Percentiles rank a stretch among this genome's conserved stretches.
These are phyloP conservation scores for Chrysemys picta DNA, from an alignment of 2,113 vertebrate species.

Conservation along the genomic window DNA sequence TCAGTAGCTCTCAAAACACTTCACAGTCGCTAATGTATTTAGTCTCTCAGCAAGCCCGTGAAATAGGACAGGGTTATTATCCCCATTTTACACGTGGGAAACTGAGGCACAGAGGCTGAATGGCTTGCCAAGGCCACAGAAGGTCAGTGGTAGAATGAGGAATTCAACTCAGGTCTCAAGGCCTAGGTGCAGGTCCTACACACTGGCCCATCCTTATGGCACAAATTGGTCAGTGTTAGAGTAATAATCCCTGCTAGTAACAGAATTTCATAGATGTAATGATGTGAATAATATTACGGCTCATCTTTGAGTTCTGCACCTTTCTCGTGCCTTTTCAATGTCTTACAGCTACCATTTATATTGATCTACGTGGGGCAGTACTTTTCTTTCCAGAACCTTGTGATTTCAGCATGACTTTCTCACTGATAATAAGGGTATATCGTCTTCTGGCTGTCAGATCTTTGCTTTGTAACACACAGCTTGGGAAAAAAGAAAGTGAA, in stretches of 20 bases:
- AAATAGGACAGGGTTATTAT: neutral
- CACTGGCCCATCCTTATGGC: neutral
- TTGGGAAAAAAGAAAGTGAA: neutral
- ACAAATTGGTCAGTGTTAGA: neutral
- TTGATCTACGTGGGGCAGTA: neutral
- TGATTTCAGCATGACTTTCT: rapidly evolving
- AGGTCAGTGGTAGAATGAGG: neutral
- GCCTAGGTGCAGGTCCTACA: neutral
- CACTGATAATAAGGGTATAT: neutral
- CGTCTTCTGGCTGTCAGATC: neutral
- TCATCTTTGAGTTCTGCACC: neutral
- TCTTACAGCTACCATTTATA: neutral
- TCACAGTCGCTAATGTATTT: neutral
- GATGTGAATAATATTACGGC: neutral
- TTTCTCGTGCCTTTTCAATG: neutral
- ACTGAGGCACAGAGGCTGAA: neutral
- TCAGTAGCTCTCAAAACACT: neutral
- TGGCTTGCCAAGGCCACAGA: neutral
- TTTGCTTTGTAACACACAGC: constrained; percentile 26
- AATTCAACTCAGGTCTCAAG: neutral
- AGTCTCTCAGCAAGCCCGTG: neutral
- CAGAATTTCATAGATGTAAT: neutral
- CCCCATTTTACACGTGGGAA: neutral
- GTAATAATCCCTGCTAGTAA: neutral
- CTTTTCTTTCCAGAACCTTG: neutral